Evolutionary conservation across 1,140 invertebrate genomes (phyloP).

Genomic region (Brachionus manjavacas): DNA sequence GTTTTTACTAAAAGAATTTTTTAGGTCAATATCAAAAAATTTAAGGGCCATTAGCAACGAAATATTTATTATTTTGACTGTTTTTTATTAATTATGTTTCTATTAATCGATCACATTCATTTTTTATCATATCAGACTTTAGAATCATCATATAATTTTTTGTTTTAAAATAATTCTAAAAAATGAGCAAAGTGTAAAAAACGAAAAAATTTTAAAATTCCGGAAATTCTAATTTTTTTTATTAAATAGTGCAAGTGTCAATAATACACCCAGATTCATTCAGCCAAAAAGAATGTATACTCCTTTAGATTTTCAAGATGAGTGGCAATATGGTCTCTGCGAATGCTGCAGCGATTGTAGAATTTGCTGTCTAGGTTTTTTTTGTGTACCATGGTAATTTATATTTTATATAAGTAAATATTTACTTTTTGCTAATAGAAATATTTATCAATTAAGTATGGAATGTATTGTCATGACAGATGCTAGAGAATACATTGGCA

Average conservation of each 20-base stretch:
- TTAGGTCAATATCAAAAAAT: neutral
- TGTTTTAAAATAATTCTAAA: neutral
- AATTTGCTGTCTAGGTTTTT: slow-evolving; percentile 26
- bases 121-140: neutral
- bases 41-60: neutral
- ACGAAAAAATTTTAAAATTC: neutral
- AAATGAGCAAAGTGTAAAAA: neutral
- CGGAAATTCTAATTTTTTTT: neutral
- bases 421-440: too few species aligned
- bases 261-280: neutral
- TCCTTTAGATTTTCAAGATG: slow-evolving; percentile 4
- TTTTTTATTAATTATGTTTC: neutral
- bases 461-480: slow-evolving; percentile 19
- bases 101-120: neutral
- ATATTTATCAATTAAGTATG: neutral
- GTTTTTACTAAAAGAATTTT: neutral
- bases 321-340: slow-evolving; percentile 30
- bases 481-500: neutral
- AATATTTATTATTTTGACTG: neutral
- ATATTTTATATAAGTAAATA: neutral
- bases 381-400: slow-evolving; percentile 16
- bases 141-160: neutral
- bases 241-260: neutral
- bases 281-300: slow-evolving; percentile 21
- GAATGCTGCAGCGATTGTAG: slow-evolving; percentile 18